Evolutionary conservation across 2,888 invertebrate genomes (phyloP).

Genomic region (Celastrina argiolus): DNA sequence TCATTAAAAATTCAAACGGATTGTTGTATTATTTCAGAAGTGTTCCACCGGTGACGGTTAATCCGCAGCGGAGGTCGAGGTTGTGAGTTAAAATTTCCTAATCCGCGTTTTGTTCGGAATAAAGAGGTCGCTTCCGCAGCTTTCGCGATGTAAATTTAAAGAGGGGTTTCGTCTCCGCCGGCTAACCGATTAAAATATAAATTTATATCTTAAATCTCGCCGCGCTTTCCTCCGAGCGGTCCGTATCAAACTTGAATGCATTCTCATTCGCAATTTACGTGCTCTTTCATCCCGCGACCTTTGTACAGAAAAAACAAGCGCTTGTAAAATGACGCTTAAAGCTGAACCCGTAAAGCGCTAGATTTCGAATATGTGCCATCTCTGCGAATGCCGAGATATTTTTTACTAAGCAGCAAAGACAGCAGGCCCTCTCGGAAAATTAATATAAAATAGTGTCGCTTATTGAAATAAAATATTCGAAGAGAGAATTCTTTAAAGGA

Average conservation of each 20-base stretch:
- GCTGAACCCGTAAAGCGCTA: conserved; percentile 25
- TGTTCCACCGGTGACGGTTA: conserved; percentile 68
- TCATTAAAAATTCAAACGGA: conserved; percentile 71
- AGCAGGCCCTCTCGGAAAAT: neutral
- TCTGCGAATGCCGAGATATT: neutral
- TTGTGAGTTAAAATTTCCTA: conserved; percentile 64
- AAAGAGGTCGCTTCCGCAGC: conserved; percentile 61
- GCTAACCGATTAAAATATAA: conserved; percentile 67
- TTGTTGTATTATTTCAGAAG: conserved; percentile 68
- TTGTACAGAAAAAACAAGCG: conserved; percentile 34
- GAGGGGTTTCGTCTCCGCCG: conserved; percentile 47
- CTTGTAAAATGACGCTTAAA: conserved; percentile 28
- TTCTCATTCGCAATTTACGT: conserved; percentile 66
- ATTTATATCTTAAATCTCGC: conserved; percentile 70
- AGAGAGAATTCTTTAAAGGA: neutral
- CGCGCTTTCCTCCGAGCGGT: conserved; percentile 53
- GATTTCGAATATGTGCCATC: conserved; percentile 26
- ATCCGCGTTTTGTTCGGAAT: conserved; percentile 56
- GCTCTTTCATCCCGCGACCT: conserved; percentile 56
- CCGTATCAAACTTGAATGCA: conserved; percentile 61
- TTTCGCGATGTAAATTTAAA: conserved; percentile 68
- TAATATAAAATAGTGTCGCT: conserved; percentile 20
- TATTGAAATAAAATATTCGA: conserved; percentile 2
- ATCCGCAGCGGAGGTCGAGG: conserved; percentile 62
- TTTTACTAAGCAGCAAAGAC: neutral